Evolutionary conservation across 2,797 vertebrate genomes (phyloP).

Genomic region (Iguana delicatissima): DNA sequence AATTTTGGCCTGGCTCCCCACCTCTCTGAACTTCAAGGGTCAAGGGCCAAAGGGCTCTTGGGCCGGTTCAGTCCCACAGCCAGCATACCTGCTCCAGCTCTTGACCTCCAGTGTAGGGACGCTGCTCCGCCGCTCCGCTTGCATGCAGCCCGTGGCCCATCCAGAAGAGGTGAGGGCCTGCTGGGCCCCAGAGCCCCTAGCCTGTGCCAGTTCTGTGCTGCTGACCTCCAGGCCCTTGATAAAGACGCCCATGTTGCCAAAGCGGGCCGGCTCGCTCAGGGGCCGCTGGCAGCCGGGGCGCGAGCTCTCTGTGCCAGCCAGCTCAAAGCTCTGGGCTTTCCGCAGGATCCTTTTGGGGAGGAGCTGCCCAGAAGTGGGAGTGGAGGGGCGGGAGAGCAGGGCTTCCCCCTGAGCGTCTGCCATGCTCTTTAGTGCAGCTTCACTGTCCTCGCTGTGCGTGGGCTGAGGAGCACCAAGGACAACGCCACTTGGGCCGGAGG

Average conservation of each 20-base stretch:
- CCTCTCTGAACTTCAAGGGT: accelerated
- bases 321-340: slow-evolving; percentile 92
- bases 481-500: slow-evolving; percentile 71
- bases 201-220: slow-evolving; percentile 80
- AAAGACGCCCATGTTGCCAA: slow-evolving; percentile 85
- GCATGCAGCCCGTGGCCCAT: slow-evolving; percentile 70
- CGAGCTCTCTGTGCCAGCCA: slow-evolving; percentile 75
- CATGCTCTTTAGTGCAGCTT: slow-evolving; percentile 64
- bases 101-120: slow-evolving; percentile 65
- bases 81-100: slow-evolving; percentile 85
- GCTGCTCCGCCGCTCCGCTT: slow-evolving; percentile 63
- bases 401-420: slow-evolving; percentile 48
- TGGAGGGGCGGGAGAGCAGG: slow-evolving; percentile 46
- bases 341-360: slow-evolving; percentile 80
- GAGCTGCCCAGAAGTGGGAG: slow-evolving; percentile 50
- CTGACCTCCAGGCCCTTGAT: slow-evolving; percentile 90
- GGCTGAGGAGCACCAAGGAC: too few species aligned
- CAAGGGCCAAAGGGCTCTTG: too few species aligned
- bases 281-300: slow-evolving; percentile 80
- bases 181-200: slow-evolving; percentile 74
- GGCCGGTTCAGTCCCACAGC: too few species aligned
- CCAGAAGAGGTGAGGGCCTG: slow-evolving; percentile 53
- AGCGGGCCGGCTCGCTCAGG: slow-evolving; percentile 78
- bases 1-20: not conserved
- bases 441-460: slow-evolving; percentile 64